A percentile compares a stretch with the other conserved stretches of the same genome.
Conservation (phyloP, 1,140 invertebrate genomes). For the Tetragnatha versicolor region DNA sequence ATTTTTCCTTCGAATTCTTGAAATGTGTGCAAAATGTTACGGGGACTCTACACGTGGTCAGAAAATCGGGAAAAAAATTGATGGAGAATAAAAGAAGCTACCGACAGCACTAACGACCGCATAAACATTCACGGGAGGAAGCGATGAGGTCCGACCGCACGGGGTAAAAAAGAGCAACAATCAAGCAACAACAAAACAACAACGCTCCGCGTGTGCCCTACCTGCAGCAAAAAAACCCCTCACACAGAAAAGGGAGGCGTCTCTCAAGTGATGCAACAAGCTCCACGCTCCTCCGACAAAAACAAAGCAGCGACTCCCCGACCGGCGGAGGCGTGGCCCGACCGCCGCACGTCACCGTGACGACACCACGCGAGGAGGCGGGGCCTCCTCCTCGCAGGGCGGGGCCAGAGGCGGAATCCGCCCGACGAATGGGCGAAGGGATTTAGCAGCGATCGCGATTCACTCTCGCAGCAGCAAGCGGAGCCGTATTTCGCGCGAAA, state of each 20-base stretch:
- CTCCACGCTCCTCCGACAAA: slow-evolving; percentile 16
- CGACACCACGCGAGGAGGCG: background rate
- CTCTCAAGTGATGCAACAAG: slow-evolving; percentile 42
- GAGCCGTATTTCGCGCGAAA: slow-evolving; percentile 41
- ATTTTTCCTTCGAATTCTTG: no score
- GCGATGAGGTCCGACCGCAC: no score
- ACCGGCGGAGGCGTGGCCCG: background rate
- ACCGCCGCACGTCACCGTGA: background rate
- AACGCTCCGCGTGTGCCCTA: background rate
- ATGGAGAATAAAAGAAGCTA: background rate
- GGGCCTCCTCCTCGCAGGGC: background rate
- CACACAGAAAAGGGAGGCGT: slow-evolving; percentile 7
- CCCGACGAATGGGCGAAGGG: slow-evolving; percentile 33
- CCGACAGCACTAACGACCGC: no score
- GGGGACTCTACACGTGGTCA: no score
- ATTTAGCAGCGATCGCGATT: slow-evolving; percentile 31
- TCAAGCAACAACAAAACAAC: background rate
- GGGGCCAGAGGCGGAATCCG: slow-evolving; percentile 36
- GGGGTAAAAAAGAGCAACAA: background rate
- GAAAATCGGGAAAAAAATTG: no score
- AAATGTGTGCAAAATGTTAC: no score
- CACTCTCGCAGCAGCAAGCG: slow-evolving; percentile 17
- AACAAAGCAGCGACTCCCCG: background rate
- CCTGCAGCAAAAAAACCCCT: slow-evolving; percentile 1
- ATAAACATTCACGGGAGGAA: no score